Evolutionary conservation across 2,888 invertebrate species (phyloP).

Genomic region (Notocelia uddmanniana): DNA sequence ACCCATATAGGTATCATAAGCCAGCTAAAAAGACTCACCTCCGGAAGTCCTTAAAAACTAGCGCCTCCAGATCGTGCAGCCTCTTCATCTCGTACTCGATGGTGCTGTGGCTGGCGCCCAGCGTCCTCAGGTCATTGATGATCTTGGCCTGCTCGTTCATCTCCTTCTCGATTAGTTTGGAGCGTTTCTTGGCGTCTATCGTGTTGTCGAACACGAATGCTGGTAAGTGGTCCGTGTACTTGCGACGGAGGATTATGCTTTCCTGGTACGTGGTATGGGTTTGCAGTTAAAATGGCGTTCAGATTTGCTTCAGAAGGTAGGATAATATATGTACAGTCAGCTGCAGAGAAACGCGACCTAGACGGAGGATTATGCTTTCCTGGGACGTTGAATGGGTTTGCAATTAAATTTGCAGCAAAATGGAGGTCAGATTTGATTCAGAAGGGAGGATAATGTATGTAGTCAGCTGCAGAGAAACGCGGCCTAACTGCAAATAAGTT

Average conservation of each 20-base stretch:
- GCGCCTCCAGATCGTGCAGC: conserved; percentile 96
- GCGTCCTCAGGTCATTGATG: conserved; percentile 95
- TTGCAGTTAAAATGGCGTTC: background rate
- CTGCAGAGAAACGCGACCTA: no score
- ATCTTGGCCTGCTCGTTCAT: conserved; percentile 99
- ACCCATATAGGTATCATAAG: no score
- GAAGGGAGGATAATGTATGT: no score
- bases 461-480: no score
- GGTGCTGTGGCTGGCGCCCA: conserved; percentile 95
- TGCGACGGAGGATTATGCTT: conserved; percentile 88
- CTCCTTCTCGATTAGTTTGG: conserved; percentile 97
- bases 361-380: no score
- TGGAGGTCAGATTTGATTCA: no score
- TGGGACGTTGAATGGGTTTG: no score
- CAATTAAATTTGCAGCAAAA: no score
- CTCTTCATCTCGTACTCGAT: conserved; percentile 97
- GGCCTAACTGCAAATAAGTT: no score
- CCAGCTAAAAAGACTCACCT: no score
- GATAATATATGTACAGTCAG: no score
- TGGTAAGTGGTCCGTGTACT: conserved; percentile 91
- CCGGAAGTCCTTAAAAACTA: conserved; percentile 93
- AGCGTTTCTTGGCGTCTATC: conserved; percentile 92
- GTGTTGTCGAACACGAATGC: conserved; percentile 93
- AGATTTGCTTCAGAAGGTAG: no score
- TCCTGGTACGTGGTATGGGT: conserved; percentile 76